phyloP scores from a whole-genome alignment of 2,888 invertebrate species.

The Diloba caeruleocephala region DNA sequence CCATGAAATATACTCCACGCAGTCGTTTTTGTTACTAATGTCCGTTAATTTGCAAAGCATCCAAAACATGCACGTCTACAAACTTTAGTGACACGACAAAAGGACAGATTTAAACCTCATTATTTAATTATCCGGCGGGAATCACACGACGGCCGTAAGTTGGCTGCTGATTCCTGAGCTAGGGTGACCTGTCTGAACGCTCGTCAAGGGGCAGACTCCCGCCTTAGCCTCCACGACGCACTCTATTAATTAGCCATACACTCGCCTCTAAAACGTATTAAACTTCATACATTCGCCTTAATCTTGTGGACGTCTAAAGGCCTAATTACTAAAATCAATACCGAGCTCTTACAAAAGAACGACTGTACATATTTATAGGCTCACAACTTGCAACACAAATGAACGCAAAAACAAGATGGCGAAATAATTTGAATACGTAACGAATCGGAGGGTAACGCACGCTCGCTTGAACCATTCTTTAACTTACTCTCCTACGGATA shows the following conservation, averaged over 20 bases:
- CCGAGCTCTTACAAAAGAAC: conserved; percentile 64
- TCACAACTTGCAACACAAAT: conserved; percentile 69
- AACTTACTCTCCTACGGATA: conserved; percentile 84
- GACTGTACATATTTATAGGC: conserved; percentile 69
- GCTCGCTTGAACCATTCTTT: conserved; percentile 83
- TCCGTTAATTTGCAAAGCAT: conserved; percentile 41
- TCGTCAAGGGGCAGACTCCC: conserved; percentile 70
- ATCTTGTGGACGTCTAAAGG: conserved; percentile 17
- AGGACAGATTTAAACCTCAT: conserved; percentile 77
- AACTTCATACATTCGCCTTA: conserved; percentile 31
- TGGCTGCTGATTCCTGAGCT: conserved; percentile 62
- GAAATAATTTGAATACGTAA: conserved; percentile 88
- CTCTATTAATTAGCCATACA: conserved; percentile 80
- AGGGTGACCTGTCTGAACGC: conserved; percentile 74
- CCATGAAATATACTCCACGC: background rate
- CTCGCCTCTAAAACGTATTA: conserved; percentile 24
- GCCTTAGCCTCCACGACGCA: conserved; percentile 68
- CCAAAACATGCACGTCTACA: conserved; percentile 42
- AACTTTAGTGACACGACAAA: conserved; percentile 53
- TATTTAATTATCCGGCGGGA: conserved; percentile 81
- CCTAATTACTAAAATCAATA: conserved; percentile 78
- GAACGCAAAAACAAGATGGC: conserved; percentile 83
- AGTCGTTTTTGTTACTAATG: conserved; percentile 14
- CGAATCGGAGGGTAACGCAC: conserved; percentile 85
- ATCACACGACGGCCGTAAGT: conserved; percentile 74